These are phyloP conservation scores for Tragopan temminckii DNA, from an alignment of 2,797 vertebrate genomes.

Conservation along the genomic window DNA sequence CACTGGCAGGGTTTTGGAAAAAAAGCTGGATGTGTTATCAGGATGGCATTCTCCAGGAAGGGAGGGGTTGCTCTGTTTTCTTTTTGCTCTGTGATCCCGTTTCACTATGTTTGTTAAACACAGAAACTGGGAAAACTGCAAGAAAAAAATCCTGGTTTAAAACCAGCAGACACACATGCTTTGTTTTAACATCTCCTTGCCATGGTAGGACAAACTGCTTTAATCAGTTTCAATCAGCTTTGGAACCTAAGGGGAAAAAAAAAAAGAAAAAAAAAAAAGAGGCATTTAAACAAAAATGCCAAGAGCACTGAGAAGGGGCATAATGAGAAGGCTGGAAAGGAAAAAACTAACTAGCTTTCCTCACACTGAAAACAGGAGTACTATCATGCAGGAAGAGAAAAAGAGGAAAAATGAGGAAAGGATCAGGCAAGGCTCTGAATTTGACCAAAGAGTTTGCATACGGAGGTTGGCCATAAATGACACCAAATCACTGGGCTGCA, in stretches of 20 bases:
- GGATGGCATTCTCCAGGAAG: neutral
- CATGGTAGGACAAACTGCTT: slow-evolving; percentile 25
- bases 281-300: slow-evolving; percentile 8
- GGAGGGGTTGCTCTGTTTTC: neutral
- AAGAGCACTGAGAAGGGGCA: neutral
- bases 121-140: neutral
- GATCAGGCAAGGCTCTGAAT: neutral
- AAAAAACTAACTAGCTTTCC: neutral
- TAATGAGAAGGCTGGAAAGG: neutral
- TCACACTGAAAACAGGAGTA: neutral
- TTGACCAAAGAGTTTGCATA: neutral
- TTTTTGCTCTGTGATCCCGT: neutral
- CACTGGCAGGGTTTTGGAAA: neutral
- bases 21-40: neutral
- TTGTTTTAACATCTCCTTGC: slow-evolving; percentile 35
- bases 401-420: neutral
- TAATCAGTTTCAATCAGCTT: slow-evolving; percentile 30
- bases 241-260: neutral
- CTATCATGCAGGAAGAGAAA: neutral
- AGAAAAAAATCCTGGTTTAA: slow-evolving; percentile 20
- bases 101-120: neutral
- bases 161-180: slow-evolving; percentile 20
- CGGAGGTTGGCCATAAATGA: neutral
- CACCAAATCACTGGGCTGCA: neutral
- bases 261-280: neutral